phyloP scores from a whole-genome alignment of 2,113 vertebrate species.

The Callopanchax toddi region DNA sequence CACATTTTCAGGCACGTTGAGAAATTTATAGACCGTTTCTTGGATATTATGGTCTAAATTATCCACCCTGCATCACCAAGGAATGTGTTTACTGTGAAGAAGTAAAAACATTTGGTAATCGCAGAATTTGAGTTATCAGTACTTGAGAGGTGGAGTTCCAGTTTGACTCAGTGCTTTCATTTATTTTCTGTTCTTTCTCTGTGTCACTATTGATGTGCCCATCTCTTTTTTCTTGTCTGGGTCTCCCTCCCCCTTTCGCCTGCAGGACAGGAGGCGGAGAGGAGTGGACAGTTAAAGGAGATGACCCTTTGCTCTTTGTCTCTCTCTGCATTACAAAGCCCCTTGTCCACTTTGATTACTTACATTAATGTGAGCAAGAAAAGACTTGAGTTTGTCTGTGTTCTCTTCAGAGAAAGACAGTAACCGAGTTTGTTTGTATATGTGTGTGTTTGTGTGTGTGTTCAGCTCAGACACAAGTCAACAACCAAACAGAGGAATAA shows the following conservation, averaged over 20 bases:
- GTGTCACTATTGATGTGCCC: conserved; percentile 37
- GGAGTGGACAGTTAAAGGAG: conserved; percentile 70
- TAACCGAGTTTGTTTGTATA: background rate
- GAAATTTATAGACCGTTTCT: conserved; percentile 43
- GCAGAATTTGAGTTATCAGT: conserved; percentile 14
- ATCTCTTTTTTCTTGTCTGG: conserved; percentile 10
- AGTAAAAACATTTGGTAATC: conserved; percentile 30
- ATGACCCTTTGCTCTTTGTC: conserved; percentile 49
- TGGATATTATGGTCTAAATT: conserved; percentile 40
- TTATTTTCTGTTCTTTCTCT: conserved; percentile 2
- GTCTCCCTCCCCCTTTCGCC: conserved; percentile 21
- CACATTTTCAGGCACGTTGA: conserved; percentile 33
- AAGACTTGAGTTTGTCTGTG: conserved; percentile 42
- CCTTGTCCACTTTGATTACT: conserved; percentile 78
- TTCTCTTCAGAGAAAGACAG: conserved; percentile 24
- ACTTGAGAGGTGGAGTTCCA: conserved; percentile 15
- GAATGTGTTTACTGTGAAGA: conserved; percentile 40
- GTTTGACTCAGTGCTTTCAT: too few relatives aligned
- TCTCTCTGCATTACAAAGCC: conserved; percentile 71
- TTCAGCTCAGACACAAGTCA: conserved; percentile 56
- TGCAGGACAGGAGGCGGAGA: conserved; percentile 59
- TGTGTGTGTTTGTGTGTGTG: conserved; percentile 22
- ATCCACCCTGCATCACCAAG: conserved; percentile 11
- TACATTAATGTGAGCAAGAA: conserved; percentile 77
- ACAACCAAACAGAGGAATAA: conserved; percentile 64